Evolutionary conservation across 2,888 invertebrate species (phyloP).

Genomic region (Melanotus villosus): DNA sequence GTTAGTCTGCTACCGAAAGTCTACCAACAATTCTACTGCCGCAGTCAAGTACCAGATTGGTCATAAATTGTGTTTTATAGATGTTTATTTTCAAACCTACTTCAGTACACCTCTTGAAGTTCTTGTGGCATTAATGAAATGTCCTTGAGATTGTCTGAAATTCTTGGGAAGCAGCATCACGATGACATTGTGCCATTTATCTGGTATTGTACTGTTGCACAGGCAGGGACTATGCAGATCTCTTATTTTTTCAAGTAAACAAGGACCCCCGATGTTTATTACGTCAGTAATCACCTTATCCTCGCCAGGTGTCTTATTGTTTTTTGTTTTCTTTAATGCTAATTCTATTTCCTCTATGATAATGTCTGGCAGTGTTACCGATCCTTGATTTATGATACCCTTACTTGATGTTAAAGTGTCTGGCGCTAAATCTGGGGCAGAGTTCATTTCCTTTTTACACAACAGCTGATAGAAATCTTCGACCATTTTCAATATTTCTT

Average conservation of each 20-base stretch:
- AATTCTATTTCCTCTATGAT: not conserved
- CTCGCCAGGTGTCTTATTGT: not conserved
- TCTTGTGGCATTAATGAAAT: no score
- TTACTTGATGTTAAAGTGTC: not conserved
- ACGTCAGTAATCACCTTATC: not conserved
- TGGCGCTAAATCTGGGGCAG: not conserved
- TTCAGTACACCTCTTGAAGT: no score
- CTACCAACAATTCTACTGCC: no score
- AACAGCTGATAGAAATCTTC: constrained; percentile 24
- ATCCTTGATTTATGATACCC: constrained; percentile 4
- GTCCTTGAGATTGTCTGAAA: no score
- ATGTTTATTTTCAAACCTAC: no score
- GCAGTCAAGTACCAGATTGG: no score
- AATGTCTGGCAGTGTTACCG: constrained; percentile 3
- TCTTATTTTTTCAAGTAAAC: not conserved
- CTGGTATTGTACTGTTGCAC: not conserved
- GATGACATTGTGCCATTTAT: not conserved
- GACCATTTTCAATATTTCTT: constrained; percentile 10
- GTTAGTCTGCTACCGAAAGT: no score
- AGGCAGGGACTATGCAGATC: not conserved
- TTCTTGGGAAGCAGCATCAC: not conserved
- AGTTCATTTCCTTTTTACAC: constrained; percentile 8
- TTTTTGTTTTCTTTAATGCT: not conserved
- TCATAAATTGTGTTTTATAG: no score
- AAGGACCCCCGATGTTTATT: not conserved